These are phyloP conservation scores for Centrocercus urophasianus DNA, from an alignment of 2,113 vertebrate genomes.

Conservation along the genomic window DNA sequence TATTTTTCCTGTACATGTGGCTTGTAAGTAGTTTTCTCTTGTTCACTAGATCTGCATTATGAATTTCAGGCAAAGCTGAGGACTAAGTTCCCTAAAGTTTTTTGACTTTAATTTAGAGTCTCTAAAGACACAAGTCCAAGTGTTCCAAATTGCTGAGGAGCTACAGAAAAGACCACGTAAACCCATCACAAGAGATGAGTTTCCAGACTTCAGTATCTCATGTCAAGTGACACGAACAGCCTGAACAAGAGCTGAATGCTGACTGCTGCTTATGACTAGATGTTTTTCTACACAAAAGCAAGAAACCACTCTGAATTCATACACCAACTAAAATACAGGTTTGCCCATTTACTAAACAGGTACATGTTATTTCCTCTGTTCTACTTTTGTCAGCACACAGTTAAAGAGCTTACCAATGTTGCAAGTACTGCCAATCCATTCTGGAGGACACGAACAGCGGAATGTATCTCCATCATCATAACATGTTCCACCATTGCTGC, in stretches of 20 bases:
- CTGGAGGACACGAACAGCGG: constrained; percentile 87
- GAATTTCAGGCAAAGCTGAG: neutral
- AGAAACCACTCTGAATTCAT: neutral
- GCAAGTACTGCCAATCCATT: constrained; percentile 93
- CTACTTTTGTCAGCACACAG: neutral
- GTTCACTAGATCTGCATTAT: neutral
- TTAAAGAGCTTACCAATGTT: constrained; percentile 81
- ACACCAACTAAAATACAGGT: neutral
- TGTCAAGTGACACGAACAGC: neutral
- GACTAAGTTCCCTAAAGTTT: neutral
- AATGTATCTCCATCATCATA: constrained; percentile 91
- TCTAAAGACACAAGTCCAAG: neutral
- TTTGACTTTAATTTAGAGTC: neutral
- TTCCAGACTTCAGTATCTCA: neutral
- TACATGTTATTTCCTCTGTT: neutral
- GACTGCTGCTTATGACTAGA: neutral
- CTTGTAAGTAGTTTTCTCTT: neutral
- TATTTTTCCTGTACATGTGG: neutral
- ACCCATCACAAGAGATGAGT: neutral
- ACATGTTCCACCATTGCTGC: constrained; percentile 93
- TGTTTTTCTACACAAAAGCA: neutral
- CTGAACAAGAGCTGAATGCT: neutral
- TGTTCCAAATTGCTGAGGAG: neutral
- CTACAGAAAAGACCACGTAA: neutral
- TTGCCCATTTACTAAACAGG: neutral